Conservation (phyloP, 2,888 invertebrate genomes). For the Cynaeus angustus region DNA sequence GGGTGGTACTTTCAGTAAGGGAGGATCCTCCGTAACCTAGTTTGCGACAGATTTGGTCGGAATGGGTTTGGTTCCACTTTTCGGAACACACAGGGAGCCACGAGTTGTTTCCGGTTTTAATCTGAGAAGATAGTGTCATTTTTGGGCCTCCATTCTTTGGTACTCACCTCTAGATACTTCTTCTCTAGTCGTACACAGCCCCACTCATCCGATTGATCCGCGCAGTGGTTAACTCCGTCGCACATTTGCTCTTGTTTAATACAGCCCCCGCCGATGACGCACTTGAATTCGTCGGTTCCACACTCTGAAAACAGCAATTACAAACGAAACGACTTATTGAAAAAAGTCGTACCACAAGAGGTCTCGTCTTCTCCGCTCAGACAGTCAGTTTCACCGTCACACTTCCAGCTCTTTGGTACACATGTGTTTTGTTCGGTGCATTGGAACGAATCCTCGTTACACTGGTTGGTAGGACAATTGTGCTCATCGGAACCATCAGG, state of each 20-base stretch:
- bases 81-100: conserved; percentile 74
- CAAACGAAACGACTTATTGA: conserved; percentile 20
- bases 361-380: conserved; percentile 76
- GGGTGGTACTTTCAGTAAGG: conserved; percentile 64
- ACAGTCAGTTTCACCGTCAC: conserved; percentile 77
- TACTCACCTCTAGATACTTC: conserved; percentile 51
- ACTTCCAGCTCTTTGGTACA: conserved; percentile 75
- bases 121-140: conserved; percentile 46
- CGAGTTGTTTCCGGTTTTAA: conserved; percentile 61
- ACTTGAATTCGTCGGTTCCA: conserved; percentile 74
- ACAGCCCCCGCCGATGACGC: conserved; percentile 77
- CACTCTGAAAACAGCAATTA: conserved; percentile 69
- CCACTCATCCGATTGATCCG: conserved; percentile 79
- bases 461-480: conserved; percentile 72
- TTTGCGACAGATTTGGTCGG: conserved; percentile 74
- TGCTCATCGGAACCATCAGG: conserved; percentile 75
- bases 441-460: conserved; percentile 74
- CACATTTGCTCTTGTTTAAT: conserved; percentile 73
- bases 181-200: conserved; percentile 69
- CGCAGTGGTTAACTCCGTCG: conserved; percentile 77
- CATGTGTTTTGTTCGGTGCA: conserved; percentile 77
- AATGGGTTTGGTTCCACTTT: conserved; percentile 73
- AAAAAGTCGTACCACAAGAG: conserved; percentile 70
- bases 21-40: conserved; percentile 73
- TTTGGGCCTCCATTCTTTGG: conserved; percentile 1